phyloP scores from a whole-genome alignment of 2,888 invertebrate species.

The Acanthacorydalis orientalis region DNA sequence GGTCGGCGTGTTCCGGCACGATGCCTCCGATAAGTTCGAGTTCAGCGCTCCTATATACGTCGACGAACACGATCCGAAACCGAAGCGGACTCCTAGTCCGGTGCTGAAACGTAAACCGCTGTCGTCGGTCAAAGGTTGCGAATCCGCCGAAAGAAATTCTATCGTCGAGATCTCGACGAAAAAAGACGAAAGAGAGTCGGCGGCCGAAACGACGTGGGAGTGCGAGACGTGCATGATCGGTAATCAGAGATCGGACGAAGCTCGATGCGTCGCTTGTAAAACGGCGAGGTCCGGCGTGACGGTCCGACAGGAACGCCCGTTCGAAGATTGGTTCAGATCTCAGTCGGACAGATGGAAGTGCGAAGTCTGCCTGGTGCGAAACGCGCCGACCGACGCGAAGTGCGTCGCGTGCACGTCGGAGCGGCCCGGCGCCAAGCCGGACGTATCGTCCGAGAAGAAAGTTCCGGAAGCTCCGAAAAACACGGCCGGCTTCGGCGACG shows the following conservation, averaged over 20 bases:
- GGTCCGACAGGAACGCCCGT: no score
- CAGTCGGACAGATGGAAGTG: constrained; percentile 36
- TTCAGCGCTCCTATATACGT: no score
- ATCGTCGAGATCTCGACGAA: constrained; percentile 8
- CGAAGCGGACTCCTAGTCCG: no score
- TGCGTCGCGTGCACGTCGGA: constrained; percentile 37
- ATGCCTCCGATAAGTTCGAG: no score
- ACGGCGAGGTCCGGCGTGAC: constrained; percentile 16
- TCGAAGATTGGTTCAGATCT: constrained; percentile 1
- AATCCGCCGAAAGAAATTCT: no score
- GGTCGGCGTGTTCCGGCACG: no score
- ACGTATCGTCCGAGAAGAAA: background rate
- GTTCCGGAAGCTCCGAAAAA: constrained; percentile 9
- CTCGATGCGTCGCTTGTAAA: constrained; percentile 36
- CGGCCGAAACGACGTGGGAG: constrained; percentile 26
- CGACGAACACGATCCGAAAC: no score
- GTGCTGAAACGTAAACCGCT: no score
- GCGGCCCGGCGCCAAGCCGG: constrained; percentile 21
- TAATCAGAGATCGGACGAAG: constrained; percentile 25
- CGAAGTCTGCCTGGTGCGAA: constrained; percentile 36
- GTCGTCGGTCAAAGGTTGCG: no score
- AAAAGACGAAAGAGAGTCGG: background rate
- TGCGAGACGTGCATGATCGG: constrained; percentile 36
- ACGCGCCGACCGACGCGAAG: constrained; percentile 25
- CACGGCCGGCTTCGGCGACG: background rate